Evolutionary conservation across 2,797 vertebrate species (phyloP), one percentile per base, ranked within the genome.

Genomic region (Rhabdomys pumilio): DNA sequence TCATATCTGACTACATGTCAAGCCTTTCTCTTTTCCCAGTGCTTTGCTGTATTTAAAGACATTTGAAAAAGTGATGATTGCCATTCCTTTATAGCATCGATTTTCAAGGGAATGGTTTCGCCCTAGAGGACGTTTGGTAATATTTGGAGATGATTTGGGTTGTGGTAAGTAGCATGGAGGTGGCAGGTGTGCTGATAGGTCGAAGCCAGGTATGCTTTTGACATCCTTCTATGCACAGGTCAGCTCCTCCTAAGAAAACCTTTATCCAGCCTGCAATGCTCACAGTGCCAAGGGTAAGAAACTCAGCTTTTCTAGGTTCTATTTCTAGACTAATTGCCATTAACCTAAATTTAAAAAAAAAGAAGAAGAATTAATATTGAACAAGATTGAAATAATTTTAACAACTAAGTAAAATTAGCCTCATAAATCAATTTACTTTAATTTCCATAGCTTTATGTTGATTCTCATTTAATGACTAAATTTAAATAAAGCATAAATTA

Each of bases 351-450:
- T 77, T 93, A 80, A 96, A 93, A 61, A 44, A 44, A 44, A 44
- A 76, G 75, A 83, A 61, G 69, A 80, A 75, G 14, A 41, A 90
- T 24, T 91, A 80, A 85, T 85, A 61, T 26, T 89, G 50, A 95
- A 55, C 22, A 93, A 96, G 81, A 76, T 6, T 87, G n/a, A 93
- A 97, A 94, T 47, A 93, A 96, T 93, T 86, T 41, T 89, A 85
- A 57, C 29, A 91, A 69, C 20, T 91, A 81, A 55, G 20, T 95
- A 77, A 24, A 94, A 85, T 92, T 89, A 92, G 81, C n/a, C 13
- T 57, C 1, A 80, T 24, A 31, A 69, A 83, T 55, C 93, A 91
- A 73, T 29, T 88, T 86, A 63, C 24, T 86, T 90, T 89, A 86
- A 86, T 86, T 95, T 92, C 91, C 44, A 50, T 69, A 88, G 31